These are phyloP conservation scores for Lasiommata megera DNA, from an alignment of 2,888 invertebrate genomes.

Conservation along the genomic window DNA sequence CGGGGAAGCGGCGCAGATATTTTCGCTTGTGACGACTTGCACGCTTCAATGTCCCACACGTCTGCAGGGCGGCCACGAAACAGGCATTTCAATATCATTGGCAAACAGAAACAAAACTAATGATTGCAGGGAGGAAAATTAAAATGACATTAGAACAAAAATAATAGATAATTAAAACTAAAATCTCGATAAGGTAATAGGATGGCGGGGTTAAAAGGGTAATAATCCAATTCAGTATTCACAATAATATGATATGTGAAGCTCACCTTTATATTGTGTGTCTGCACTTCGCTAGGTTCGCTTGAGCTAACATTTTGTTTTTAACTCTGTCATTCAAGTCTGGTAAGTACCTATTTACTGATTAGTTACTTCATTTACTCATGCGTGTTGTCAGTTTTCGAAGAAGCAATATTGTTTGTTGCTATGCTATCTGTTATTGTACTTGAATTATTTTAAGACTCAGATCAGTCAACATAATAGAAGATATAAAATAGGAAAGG, in stretches of 20 bases:
- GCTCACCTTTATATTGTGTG: slow-evolving; percentile 59
- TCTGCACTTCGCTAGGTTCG: slow-evolving; percentile 38
- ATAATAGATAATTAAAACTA: too few relatives aligned
- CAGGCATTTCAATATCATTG: neutral
- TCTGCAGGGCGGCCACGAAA: slow-evolving; percentile 38
- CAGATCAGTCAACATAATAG: too few relatives aligned
- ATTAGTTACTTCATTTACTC: too few relatives aligned
- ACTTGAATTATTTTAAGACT: slow-evolving; percentile 68
- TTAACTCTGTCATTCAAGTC: slow-evolving; percentile 61
- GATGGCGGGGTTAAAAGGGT: too few relatives aligned
- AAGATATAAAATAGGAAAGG: too few relatives aligned
- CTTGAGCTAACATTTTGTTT: slow-evolving; percentile 38
- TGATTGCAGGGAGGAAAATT: too few relatives aligned
- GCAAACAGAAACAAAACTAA: too few relatives aligned
- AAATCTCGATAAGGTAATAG: too few relatives aligned
- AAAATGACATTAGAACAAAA: neutral
- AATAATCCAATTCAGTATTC: too few relatives aligned
- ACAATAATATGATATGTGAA: slow-evolving; percentile 51
- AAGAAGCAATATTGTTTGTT: slow-evolving; percentile 43
- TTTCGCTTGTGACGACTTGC: slow-evolving; percentile 58
- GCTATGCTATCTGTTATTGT: slow-evolving; percentile 64
- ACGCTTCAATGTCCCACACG: slow-evolving; percentile 41
- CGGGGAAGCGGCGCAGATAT: slow-evolving; percentile 41
- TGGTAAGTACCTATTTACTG: slow-evolving; percentile 64
- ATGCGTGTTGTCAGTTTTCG: slow-evolving; percentile 73